Evolutionary conservation across 37 sponge, comb jelly and placozoan genomes (phyloP), one percentile per base, ranked within the genome.

Genomic region (Cliona cf. orientalis): DNA sequence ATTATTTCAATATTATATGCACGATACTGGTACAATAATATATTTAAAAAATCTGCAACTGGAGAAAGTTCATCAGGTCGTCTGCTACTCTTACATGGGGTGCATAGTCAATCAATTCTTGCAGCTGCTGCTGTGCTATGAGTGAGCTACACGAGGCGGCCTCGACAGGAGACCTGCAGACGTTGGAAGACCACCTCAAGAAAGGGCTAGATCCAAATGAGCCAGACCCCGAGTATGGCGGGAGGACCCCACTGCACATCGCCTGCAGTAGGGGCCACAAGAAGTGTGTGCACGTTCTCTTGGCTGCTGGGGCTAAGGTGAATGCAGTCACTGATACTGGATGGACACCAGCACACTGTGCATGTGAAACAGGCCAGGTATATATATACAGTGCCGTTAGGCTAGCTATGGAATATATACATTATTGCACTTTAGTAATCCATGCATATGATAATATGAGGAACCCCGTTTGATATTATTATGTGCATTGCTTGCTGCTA

Each of bases 271-370:
- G 65, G 19, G 93, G 98, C 0, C 75, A 89, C 73, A 74, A 71
- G 61, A 83, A 87, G 69, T 87, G 86, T 66, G 90, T 90, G 14
- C 79, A 78, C 33, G 66, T 86, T 0, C 76, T 97, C 46, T 28
- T 97, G 56, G 26, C 64, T 14, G 62, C 71, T 37, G 95, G 91
- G n/a, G 93, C 89, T n/a, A 58, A 90, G 17, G 77, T 76, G 6
- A 77, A 81, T 44, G 86, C 87, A 28, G 39, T 45, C 31, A 92
- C 90, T 36, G 69, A 84, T 38, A 77, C 76, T n/a, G 92, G 92
- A 2, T 97, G 97, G 97, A 89, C 88, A 29, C 90, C 97, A 25
- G 87, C 91, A 0, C 97, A 97, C 74, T 85, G 76, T 74, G 92
- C 95, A 11, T 89, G 90, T 62, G 92, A 91, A 56, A 74, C 72